These are phyloP conservation scores for Peromyscus eremicus DNA, from an alignment of 2,797 vertebrate genomes.

Conservation along the genomic window DNA sequence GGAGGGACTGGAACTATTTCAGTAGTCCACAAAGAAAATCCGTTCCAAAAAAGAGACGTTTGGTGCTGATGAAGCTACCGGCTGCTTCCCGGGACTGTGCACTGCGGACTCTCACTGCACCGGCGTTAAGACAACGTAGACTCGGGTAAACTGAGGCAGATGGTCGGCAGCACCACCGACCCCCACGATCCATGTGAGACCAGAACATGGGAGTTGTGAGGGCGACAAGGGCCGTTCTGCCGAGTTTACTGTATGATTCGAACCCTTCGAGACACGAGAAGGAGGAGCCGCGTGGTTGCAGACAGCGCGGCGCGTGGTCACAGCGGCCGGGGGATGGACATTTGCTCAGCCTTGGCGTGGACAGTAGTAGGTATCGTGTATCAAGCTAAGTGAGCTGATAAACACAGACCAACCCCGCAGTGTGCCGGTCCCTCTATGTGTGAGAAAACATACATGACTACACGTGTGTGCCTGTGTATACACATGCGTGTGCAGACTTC, in stretches of 20 bases:
- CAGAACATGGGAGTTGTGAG: conserved; percentile 75
- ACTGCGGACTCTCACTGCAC: conserved; percentile 59
- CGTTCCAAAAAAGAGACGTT: conserved; percentile 12
- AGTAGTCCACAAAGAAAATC: neutral
- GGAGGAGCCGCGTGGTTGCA: neutral
- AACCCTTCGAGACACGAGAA: conserved; percentile 55
- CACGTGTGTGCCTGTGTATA: neutral
- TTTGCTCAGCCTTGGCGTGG: too few species aligned
- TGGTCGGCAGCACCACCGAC: conserved; percentile 61
- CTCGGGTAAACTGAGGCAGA: conserved; percentile 14
- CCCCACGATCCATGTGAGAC: conserved; percentile 58
- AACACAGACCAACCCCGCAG: rapidly evolving
- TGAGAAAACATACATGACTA: neutral
- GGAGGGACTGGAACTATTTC: neutral
- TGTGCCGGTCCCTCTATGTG: rapidly evolving
- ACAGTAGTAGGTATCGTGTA: neutral
- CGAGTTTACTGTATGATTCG: conserved; percentile 65
- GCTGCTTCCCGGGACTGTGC: conserved; percentile 60
- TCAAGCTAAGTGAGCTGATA: neutral
- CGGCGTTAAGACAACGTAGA: conserved; percentile 65
- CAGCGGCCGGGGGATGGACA: too few species aligned
- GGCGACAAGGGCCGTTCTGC: conserved; percentile 55
- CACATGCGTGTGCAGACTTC: neutral
- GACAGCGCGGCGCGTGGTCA: neutral
- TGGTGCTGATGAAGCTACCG: conserved; percentile 45